A percentile compares a stretch with the other conserved stretches of the same genome.
Conservation (phyloP, 2,888 invertebrate species). For the Microctonus hyperodae region DNA sequence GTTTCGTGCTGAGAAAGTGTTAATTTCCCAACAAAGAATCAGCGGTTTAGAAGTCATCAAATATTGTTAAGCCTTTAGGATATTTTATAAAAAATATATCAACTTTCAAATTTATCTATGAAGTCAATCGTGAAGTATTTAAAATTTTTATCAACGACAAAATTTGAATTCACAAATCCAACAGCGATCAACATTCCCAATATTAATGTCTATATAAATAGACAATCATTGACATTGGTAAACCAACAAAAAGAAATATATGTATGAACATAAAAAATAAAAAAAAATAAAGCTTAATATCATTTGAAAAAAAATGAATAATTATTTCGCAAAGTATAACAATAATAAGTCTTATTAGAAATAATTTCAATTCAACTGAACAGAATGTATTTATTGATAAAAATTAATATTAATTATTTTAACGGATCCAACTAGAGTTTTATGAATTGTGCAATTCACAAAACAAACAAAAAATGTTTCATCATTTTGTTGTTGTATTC, state of each 20-base stretch:
- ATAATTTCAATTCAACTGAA: not conserved
- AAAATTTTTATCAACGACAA: too few species aligned
- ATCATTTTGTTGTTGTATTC: not conserved
- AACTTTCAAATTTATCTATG: too few species aligned
- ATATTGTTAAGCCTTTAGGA: too few species aligned
- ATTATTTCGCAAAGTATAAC: not conserved
- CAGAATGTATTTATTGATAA: conserved; percentile 3
- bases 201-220: not conserved
- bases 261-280: not conserved
- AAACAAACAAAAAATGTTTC: not conserved
- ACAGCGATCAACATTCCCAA: not conserved
- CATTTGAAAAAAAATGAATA: not conserved
- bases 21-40: too few species aligned
- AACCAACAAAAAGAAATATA: not conserved
- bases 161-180: too few species aligned
- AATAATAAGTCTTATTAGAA: not conserved
- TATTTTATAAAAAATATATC: too few species aligned
- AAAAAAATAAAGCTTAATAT: not conserved
- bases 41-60: too few species aligned
- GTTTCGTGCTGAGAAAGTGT: too few species aligned
- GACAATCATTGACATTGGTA: conserved; percentile 8
- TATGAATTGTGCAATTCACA: not conserved
- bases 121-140: too few species aligned
- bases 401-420: not conserved
- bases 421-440: not conserved